Evolutionary conservation across 2,797 vertebrate species (phyloP).

Genomic region (Alosa sapidissima): DNA sequence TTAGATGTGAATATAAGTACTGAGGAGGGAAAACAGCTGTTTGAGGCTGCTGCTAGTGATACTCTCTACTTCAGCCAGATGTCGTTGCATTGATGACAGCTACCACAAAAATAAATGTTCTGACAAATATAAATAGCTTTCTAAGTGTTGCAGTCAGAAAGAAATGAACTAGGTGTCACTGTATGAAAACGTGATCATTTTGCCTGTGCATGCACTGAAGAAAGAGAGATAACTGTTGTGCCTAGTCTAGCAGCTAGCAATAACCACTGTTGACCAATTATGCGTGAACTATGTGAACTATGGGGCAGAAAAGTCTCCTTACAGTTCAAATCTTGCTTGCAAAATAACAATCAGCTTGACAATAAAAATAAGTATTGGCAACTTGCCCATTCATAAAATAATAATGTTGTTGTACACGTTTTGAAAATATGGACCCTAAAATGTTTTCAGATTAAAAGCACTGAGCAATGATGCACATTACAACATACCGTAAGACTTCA

Average conservation of each 20-base stretch:
- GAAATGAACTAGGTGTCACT: neutral
- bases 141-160: neutral
- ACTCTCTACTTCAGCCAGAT: neutral
- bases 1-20: neutral
- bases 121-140: too few relatives aligned
- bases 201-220: neutral
- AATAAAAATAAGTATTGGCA: neutral
- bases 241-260: neutral
- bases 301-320: neutral
- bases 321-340: neutral
- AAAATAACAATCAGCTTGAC: neutral
- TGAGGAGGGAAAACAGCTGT: neutral
- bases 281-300: neutral
- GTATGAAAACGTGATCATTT: neutral
- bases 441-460: neutral
- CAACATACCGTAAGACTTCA: neutral
- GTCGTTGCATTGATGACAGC: neutral
- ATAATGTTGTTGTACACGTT: neutral
- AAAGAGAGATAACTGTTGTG: neutral
- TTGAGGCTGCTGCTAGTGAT: neutral
- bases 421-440: neutral
- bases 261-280: neutral
- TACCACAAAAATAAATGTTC: neutral
- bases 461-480: neutral
- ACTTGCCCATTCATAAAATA: neutral